Evolutionary conservation across 2,797 vertebrate genomes (phyloP), one percentile per base, ranked within the genome.

Genomic region (Rhinichthys osculus): DNA sequence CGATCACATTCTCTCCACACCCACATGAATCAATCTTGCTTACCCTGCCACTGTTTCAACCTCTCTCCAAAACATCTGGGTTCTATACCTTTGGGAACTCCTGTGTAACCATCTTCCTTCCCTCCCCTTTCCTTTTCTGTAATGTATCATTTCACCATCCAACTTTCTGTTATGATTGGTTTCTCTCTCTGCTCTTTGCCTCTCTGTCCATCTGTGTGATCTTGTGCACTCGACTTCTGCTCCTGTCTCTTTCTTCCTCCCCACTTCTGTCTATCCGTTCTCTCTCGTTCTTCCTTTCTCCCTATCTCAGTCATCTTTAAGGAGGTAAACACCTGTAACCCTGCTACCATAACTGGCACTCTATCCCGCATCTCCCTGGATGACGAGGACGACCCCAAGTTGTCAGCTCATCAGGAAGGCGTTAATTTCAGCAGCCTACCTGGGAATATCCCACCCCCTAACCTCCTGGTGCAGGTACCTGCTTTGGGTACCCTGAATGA

Each of bases 281-380:
- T 70, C 40, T 76, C n/a, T 38, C 33, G 54, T 50, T 57, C 30
- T 84, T 86, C 8, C 66, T 62, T 85, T 59, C 83, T 3, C 78
- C 80, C 83, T 84, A 40, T 87, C 82, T 7, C 91, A 99, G 98
- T 99, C 93, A 97, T 99, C 87, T 99, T 99, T 94, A 99, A 99
- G 92, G 98, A 99, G 93, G 96, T 99, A 91, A 99, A 98, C 94
- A 97, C 98, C 52, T 99, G 98, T 92, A 99, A 99, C 91, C 97
- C 98, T 0, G 96, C 98, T 80, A 99, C 98, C 94, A 99, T 99
- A 94, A 99, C 98, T 0, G 98, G 98, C 84, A 98, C 98, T 1
- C 94, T 99, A 79, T 99, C 98, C 52, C 98, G 98, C 88, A 98
- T 99, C 91, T 99, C 98, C 52, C 92, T 99, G 94, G 98, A 99